Percentiles rank a stretch among this genome's conserved stretches.
Conservation (phyloP, 2,888 invertebrate species). For the Hesperia comma region DNA sequence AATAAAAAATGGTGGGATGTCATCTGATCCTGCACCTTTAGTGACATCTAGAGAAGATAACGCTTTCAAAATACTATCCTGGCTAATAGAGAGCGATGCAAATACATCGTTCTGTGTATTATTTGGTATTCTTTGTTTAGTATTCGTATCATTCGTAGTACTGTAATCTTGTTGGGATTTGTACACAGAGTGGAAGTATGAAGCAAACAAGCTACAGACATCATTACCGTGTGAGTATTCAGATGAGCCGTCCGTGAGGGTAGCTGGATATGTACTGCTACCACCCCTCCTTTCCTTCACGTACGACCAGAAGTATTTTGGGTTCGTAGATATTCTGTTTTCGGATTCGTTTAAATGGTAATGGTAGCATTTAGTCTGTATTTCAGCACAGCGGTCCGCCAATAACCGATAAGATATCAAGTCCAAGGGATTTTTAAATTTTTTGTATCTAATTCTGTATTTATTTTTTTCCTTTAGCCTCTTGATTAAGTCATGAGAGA, state of each 20-base stretch:
- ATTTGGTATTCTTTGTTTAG: too few relatives aligned
- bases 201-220: conserved; percentile 12
- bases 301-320: conserved; percentile 31
- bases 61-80: not conserved
- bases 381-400: conserved; percentile 8
- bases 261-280: conserved; percentile 12
- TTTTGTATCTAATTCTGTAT: conserved; percentile 24
- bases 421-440: conserved; percentile 19
- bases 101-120: not conserved
- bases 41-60: conserved; percentile 1
- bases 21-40: not conserved
- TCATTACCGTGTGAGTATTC: not conserved
- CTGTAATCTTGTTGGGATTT: not conserved
- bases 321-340: conserved; percentile 17
- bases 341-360: conserved; percentile 14
- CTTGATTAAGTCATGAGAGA: conserved; percentile 5
- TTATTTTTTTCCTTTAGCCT: conserved; percentile 27
- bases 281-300: conserved; percentile 21
- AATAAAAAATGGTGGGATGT: not conserved
- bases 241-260: not conserved
- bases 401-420: conserved; percentile 3
- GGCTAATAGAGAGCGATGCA: not conserved
- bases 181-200: conserved; percentile 6
- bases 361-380: conserved; percentile 15
- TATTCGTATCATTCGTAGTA: not conserved